Evolutionary conservation across 2,113 vertebrate genomes (phyloP), one percentile per base, ranked within the genome.

Genomic region (Pogona vitticeps): DNA sequence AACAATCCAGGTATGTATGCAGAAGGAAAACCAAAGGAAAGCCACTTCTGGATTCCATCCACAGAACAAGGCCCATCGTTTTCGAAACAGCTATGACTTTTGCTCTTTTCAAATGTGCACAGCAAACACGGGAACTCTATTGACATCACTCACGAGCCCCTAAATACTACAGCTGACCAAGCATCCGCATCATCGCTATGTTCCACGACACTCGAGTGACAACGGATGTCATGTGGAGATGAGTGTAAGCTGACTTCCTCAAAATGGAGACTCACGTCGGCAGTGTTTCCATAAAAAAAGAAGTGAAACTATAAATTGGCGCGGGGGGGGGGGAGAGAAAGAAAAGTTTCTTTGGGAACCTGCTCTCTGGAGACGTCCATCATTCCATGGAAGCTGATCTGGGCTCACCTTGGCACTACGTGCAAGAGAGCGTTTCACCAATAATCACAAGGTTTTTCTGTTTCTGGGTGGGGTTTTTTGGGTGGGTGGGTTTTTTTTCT

Each of bases 151-250:
- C 15, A 12, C 2, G 2, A 42, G 38, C 31, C 56, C 42, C 38
- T 65, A 77, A 85, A 85, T 56, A 85, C 68, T n/a, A 67, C 56
- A 61, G 77, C 77, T 73, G 76, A 86, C 52, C 40, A 21, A 72
- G 52, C 46, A 9, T 21, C 38, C 46, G 13, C 23, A 12, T 61
- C 70, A 31, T 26, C 17, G 52, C 46, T 10, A 26, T 5, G 46
- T 73, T 71, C 61, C 28, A 3, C 38, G 58, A 61, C 77, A 8
- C 68, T 23, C 3, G 56, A 61, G 26, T 33, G 77, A 63, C 33
- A 61, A 59, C n/a, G 56, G 85, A 86, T 73, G 56, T 73, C 85
- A 73, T 52, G 67, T 38, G 17, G 40, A 59, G 38, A n/a, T 46
- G 68, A 63, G 85, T 26, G 2, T 61, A 4, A 2, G 40, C 18